These are phyloP conservation scores for Salticus scenicus DNA, from an alignment of 2,888 invertebrate genomes.

Conservation along the genomic window DNA sequence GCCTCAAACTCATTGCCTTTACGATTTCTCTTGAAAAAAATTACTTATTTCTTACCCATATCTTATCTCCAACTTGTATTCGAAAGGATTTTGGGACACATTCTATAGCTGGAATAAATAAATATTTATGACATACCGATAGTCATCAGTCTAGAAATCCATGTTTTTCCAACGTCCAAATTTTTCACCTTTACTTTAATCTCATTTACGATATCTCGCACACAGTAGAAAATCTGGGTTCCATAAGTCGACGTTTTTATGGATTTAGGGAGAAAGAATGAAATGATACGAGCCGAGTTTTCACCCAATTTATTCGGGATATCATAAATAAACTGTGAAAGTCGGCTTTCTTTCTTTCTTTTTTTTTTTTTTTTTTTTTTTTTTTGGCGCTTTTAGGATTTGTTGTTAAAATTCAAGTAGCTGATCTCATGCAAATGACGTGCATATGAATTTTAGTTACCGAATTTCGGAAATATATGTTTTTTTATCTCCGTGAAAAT, in stretches of 20 bases:
- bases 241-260: constrained; percentile 9
- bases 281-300: constrained; percentile 3
- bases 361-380: background rate
- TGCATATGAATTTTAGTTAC: background rate
- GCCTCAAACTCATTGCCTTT: background rate
- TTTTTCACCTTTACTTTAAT: constrained; percentile 59
- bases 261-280: constrained; percentile 1
- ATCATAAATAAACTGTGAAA: constrained; percentile 24
- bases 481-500: too few species aligned
- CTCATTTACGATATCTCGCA: constrained; percentile 44
- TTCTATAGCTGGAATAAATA: constrained; percentile 43
- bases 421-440: background rate
- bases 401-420: background rate
- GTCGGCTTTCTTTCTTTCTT: background rate
- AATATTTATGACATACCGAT: constrained; percentile 61
- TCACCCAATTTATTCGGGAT: constrained; percentile 53
- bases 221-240: constrained; percentile 11
- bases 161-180: constrained; percentile 29
- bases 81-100: constrained; percentile 18
- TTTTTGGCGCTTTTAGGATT: background rate
- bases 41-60: constrained; percentile 33
- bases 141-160: constrained; percentile 46
- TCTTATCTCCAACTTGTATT: constrained; percentile 42
- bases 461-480: background rate
- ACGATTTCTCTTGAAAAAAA: background rate